These are phyloP conservation scores for Mystacornis crossleyi DNA, from an alignment of 2,113 vertebrate species.

Conservation along the genomic window DNA sequence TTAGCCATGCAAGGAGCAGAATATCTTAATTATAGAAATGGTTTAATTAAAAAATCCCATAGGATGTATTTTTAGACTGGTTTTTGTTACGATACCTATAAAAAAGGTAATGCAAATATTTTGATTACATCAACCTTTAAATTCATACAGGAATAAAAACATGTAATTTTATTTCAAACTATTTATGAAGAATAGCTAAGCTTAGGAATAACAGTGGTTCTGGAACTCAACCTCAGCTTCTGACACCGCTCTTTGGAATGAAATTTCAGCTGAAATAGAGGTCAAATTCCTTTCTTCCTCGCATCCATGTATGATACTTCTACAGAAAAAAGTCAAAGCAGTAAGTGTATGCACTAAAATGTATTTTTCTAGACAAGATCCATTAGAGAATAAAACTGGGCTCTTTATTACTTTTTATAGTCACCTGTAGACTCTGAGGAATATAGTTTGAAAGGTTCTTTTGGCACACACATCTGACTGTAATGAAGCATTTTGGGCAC, in stretches of 20 bases:
- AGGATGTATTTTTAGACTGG: neutral
- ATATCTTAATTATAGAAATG: neutral
- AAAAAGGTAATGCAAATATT: constrained; percentile 38
- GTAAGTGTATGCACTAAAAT: neutral
- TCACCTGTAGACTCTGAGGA: neutral
- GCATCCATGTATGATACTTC: rapidly evolving
- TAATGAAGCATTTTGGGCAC: neutral
- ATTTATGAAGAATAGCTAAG: neutral
- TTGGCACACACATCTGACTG: neutral
- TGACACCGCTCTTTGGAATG: neutral
- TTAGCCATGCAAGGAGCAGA: neutral
- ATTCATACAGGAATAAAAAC: neutral
- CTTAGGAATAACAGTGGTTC: neutral
- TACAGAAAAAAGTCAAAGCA: neutral
- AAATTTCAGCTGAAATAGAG: neutral
- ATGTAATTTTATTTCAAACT: neutral
- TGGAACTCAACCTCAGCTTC: neutral
- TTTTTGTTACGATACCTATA: neutral
- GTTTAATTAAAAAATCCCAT: neutral
- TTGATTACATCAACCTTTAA: neutral
- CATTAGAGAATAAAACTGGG: neutral
- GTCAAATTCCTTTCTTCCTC: neutral
- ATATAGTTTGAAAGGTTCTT: rapidly evolving
- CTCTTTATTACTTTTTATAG: neutral
- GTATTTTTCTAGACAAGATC: neutral